Evolutionary conservation across 1,140 invertebrate species (phyloP).

Genomic region (Eulimnadia texana): DNA sequence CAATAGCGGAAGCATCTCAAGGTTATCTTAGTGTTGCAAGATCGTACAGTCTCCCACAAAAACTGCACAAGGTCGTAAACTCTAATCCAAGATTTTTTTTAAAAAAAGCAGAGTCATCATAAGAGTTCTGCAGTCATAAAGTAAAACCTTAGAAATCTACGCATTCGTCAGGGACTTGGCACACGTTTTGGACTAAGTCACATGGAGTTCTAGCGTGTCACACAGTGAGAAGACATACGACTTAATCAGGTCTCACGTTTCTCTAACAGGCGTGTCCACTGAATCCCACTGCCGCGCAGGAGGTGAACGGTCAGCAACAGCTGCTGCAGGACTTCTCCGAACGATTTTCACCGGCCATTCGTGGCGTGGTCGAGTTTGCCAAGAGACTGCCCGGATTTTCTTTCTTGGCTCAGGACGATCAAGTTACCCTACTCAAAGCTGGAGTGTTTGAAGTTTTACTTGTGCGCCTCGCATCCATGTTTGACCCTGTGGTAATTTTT

Average conservation of each 20-base stretch:
- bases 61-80: too few relatives aligned
- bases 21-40: too few relatives aligned
- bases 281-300: slow-evolving; percentile 77
- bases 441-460: slow-evolving; percentile 87
- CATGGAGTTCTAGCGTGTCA: not conserved
- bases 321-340: slow-evolving; percentile 75
- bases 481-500: slow-evolving; percentile 38
- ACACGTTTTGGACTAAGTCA: not conserved
- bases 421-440: slow-evolving; percentile 89
- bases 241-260: slow-evolving; percentile 19
- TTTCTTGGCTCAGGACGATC: slow-evolving; percentile 85
- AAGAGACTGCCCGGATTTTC: slow-evolving; percentile 93
- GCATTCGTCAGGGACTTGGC: too few relatives aligned
- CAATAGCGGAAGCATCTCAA: too few relatives aligned
- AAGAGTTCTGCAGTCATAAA: too few relatives aligned
- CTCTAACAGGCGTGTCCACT: slow-evolving; percentile 79
- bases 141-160: too few relatives aligned
- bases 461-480: slow-evolving; percentile 85
- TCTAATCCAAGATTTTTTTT: too few relatives aligned
- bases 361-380: slow-evolving; percentile 93
- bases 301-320: slow-evolving; percentile 58
- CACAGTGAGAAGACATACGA: not conserved
- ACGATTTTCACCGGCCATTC: slow-evolving; percentile 85
- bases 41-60: too few relatives aligned
- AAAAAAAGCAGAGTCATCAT: too few relatives aligned